Conservation (phyloP, 2,113 vertebrate species). For the Eonycteris spelaea region DNA sequence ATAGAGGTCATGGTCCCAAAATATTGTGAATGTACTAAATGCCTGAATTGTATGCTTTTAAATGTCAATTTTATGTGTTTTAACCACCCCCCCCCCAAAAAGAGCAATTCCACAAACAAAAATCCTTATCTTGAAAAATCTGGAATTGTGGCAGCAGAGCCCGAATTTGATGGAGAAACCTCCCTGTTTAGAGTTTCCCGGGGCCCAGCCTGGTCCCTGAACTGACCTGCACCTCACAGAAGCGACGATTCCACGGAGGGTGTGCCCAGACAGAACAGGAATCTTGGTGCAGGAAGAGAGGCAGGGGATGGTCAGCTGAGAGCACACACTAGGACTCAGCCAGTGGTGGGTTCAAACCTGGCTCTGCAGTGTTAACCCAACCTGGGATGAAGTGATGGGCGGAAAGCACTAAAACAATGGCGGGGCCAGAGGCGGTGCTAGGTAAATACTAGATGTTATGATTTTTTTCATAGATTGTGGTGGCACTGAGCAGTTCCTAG, state of each 20-base stretch:
- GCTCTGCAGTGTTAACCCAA: neutral
- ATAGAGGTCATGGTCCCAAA: neutral
- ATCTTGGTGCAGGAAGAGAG: neutral
- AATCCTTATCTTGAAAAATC: neutral
- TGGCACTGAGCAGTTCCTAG: neutral
- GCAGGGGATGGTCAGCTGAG: neutral
- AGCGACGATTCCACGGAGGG: neutral
- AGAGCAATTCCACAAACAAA: neutral
- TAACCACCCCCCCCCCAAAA: neutral
- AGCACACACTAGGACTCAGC: fast-evolving
- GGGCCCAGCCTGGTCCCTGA: neutral
- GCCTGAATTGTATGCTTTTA: neutral
- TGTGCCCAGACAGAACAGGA: neutral
- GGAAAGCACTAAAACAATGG: neutral
- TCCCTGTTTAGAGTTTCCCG: neutral
- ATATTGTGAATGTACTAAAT: neutral
- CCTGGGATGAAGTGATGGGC: neutral
- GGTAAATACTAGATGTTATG: fast-evolving
- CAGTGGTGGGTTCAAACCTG: neutral
- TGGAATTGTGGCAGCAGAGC: neutral
- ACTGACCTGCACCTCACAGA: neutral
- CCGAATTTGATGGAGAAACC: neutral
- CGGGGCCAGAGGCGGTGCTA: neutral
- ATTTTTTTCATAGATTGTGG: neutral
- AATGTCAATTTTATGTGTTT: neutral